Conservation (phyloP, 1,140 invertebrate species). For the Drosophila chauvacae region DNA sequence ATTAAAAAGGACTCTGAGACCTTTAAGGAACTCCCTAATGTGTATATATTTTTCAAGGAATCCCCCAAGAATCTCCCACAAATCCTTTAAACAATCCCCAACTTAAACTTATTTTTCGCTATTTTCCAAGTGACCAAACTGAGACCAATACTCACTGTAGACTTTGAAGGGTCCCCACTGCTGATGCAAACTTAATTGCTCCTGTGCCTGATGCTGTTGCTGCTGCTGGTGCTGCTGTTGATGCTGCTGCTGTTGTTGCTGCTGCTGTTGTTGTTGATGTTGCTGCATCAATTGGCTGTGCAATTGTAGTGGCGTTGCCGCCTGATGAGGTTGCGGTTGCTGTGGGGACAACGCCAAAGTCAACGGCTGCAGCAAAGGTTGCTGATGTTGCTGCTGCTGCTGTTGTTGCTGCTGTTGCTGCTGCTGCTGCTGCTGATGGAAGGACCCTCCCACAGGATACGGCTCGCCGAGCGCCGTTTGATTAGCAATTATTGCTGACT, state of each 20-base stretch:
- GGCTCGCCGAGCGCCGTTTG: slow-evolving; percentile 72
- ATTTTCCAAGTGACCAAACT: slow-evolving; percentile 6
- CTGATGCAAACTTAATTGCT: slow-evolving; percentile 82
- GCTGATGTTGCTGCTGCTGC: slow-evolving; percentile 81
- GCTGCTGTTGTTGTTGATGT: slow-evolving; percentile 68
- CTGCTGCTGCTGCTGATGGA: slow-evolving; percentile 59
- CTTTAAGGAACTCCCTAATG: background rate
- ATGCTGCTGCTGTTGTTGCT: slow-evolving; percentile 48
- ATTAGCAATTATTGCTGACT: slow-evolving; percentile 84
- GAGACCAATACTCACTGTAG: slow-evolving; percentile 87
- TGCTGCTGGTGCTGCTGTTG: slow-evolving; percentile 65
- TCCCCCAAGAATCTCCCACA: background rate
- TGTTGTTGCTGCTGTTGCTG: slow-evolving; percentile 77
- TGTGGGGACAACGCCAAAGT: slow-evolving; percentile 78
- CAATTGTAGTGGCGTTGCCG: slow-evolving; percentile 65
- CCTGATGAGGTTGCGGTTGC: slow-evolving; percentile 70
- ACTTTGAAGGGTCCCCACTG: slow-evolving; percentile 86
- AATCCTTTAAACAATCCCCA: slow-evolving; percentile 12
- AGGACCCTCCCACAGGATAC: slow-evolving; percentile 51
- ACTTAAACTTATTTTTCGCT: background rate
- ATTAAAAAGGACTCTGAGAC: too few relatives aligned
- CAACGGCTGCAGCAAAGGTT: slow-evolving; percentile 71
- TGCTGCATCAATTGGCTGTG: slow-evolving; percentile 79
- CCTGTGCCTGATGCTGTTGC: slow-evolving; percentile 62
- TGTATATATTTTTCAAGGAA: background rate